Evolutionary conservation across 1,140 invertebrate species (phyloP).

Genomic region (Sesamia nonagrioides): DNA sequence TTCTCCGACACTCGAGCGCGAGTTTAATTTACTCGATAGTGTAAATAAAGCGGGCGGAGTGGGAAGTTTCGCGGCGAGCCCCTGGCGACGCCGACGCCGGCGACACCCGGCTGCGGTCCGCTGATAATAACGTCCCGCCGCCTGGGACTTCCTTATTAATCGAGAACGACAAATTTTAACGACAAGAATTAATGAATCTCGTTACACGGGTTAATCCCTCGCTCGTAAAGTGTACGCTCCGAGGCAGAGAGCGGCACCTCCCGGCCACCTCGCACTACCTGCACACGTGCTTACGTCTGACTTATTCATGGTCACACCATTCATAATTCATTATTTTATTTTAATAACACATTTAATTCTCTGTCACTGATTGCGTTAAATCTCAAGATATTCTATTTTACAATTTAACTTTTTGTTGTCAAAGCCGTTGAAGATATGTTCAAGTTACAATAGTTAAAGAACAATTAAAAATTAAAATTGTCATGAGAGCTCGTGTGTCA

Average conservation of each 20-base stretch:
- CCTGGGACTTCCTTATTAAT: conserved; percentile 87
- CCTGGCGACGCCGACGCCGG: conserved; percentile 63
- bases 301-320: conserved; percentile 21
- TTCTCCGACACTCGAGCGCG: conserved; percentile 85
- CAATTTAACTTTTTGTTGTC: not conserved
- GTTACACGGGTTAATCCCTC: conserved; percentile 88
- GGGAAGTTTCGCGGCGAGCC: conserved; percentile 82
- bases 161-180: conserved; percentile 89
- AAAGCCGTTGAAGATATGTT: conserved; percentile 12
- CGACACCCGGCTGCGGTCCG: conserved; percentile 78
- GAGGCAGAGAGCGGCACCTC: conserved; percentile 68
- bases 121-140: conserved; percentile 83
- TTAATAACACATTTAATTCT: not conserved
- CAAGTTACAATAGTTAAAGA: conserved; percentile 3
- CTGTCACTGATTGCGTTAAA: not conserved
- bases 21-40: conserved; percentile 88
- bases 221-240: conserved; percentile 86
- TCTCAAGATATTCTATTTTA: not conserved
- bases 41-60: conserved; percentile 87
- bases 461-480: conserved; percentile 52
- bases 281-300: not conserved
- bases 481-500: conserved; percentile 48
- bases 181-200: conserved; percentile 89
- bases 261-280: conserved; percentile 45
- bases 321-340: not conserved